Base-by-base conservation (phyloP, 1,140 invertebrate species). In the Mylabris phalerata region DNA sequence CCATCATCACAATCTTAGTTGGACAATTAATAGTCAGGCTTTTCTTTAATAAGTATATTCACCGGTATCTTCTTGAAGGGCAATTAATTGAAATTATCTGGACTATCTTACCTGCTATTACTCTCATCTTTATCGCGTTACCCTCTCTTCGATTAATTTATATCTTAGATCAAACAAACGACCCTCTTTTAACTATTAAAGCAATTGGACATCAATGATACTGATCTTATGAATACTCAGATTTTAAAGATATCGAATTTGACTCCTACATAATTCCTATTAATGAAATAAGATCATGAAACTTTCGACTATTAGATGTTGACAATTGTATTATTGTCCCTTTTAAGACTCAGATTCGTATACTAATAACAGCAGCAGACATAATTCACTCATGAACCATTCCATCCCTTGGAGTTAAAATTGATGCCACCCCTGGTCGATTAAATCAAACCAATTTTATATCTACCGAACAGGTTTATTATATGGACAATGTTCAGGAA, bases 401-500 rank as follows among this genome's bases (percentile, higher is more conserved):
- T 7, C 82, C 84, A 7, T 67, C 75, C 0, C 68, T 84, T 73
- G 81, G 81, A 10, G 73, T 86, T 41, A 88, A 88, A 76, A 72
- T 80, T 59, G 84, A 87, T 77, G 82, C 82, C 39, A 76, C 79
- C 4, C 84, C 84, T 19, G 84, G 84, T 0, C 82, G 84, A 41
- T 67, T 88, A 72, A 88, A 87, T 74, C 80, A 86, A 82, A 70
- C 78, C 50, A 77, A 62, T 57, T 77, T 84, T 70, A 71, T 71
- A 63, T 71, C 79, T 69, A 81, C 61, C 77, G 79, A 43, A 67
- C 79, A 39, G 83, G 84, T 46, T 60, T 84, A 66, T 84, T 79
- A 73, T 86, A 73, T 75, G 85, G 85, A 0, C 85, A 89, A 80
- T 89, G 86, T 73, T 88, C 85, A 68, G 87, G 89, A 81, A 87